Evolutionary conservation across 2,797 vertebrate genomes (phyloP), one percentile per base, ranked within the genome.

Genomic region (Dipus sagitta): DNA sequence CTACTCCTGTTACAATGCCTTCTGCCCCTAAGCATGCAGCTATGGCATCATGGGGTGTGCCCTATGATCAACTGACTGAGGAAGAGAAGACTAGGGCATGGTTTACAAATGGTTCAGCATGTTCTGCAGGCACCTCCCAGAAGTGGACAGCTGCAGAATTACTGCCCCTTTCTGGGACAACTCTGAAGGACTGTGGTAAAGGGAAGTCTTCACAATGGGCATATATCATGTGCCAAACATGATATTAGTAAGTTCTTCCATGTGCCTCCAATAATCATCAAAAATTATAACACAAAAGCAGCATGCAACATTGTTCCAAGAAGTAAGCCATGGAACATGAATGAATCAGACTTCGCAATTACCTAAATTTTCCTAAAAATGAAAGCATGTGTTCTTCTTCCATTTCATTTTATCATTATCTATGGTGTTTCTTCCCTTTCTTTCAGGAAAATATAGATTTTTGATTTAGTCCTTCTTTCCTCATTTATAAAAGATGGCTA

Each of bases 281-380:
- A 90, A 80, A 70, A 80, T 91, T 38, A 70, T 18, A 80, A 84
- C 32, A 89, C 3, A 85, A 85, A 79, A 71, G 14, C 32, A 75
- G 5, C 1, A 30, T 21, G 2, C 23, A 83, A 47, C 42, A 79
- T 23, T 87, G 6, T 78, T 86, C 52, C 12, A 86, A 96, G 54
- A 79, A 71, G 1, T 6, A 70, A 92, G 52, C 80, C 85, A 65
- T 4, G 30, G 15, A 21, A 42, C 20, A 28, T 67, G 92, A 92
- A 32, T 93, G 58, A 89, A 75, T 67, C 58, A 87, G 88, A 89
- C 64, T 91, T 88, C 52, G 17, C 20, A 88, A 24, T 80, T 86
- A 78, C 72, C 42, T 93, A 13, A 7, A 34, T 4, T 75, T 20
- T 87, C n/a, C 24, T 58, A 81, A 2, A 75, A 85, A 92, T 54